Evolutionary conservation across 2,113 vertebrate species (phyloP).

Genomic region (Halichoeres trimaculatus): DNA sequence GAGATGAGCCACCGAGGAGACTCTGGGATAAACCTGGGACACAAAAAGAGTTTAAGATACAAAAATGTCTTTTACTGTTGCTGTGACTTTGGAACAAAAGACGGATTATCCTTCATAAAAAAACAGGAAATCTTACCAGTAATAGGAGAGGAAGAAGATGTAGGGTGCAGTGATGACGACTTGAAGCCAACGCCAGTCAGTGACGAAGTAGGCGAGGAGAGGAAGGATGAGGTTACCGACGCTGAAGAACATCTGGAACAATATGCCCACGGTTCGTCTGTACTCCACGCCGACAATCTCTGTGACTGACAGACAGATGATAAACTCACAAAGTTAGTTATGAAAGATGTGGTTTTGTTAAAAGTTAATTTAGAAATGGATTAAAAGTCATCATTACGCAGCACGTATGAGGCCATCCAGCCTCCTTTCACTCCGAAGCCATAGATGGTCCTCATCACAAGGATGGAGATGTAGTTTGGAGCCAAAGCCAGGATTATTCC

Average conservation of each 20-base stretch:
- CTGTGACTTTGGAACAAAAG: neutral
- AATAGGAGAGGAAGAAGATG: slow-evolving; percentile 90
- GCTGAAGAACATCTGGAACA: slow-evolving; percentile 93
- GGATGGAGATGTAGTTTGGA: slow-evolving; percentile 87
- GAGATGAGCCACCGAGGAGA: slow-evolving; percentile 95
- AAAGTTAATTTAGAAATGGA: neutral
- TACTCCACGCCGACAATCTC: slow-evolving; percentile 93
- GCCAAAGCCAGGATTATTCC: slow-evolving; percentile 87
- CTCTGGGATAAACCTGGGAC: slow-evolving; percentile 89
- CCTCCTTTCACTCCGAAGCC: slow-evolving; percentile 91
- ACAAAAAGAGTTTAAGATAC: neutral
- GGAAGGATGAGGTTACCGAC: slow-evolving; percentile 90
- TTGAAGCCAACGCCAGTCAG: slow-evolving; percentile 92
- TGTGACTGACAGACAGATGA: slow-evolving; percentile 83
- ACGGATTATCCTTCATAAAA: neutral
- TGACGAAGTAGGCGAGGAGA: slow-evolving; percentile 89
- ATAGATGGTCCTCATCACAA: slow-evolving; percentile 89
- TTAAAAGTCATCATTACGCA: slow-evolving; percentile 81
- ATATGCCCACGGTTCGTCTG: slow-evolving; percentile 87
- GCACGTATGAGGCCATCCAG: slow-evolving; percentile 91
- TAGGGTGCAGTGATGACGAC: slow-evolving; percentile 87
- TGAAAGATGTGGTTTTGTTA: neutral
- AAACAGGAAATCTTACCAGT: slow-evolving; percentile 84
- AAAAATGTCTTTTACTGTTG: too few species aligned
- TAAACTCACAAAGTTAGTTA: neutral